A percentile compares a stretch with the other conserved stretches of the same genome.
Conservation (phyloP, 37 sponge, comb jelly and placozoan genomes). For the Axinella damicornis region DNA sequence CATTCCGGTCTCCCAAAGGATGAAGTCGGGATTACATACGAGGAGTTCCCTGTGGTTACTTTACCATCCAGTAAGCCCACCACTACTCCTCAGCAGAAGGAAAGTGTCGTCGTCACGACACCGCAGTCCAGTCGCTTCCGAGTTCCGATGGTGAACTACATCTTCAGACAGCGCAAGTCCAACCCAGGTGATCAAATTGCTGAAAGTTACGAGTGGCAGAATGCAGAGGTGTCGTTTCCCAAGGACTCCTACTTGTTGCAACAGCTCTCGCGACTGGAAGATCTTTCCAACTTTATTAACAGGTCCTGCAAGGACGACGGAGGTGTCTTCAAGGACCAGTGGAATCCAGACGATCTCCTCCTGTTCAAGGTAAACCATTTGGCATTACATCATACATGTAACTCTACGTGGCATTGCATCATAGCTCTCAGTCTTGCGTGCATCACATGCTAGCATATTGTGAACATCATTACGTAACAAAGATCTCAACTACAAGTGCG, state of each 20-base stretch:
- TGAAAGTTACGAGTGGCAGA: conserved; percentile 40
- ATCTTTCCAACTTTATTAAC: conserved; percentile 48
- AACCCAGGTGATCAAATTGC: neutral
- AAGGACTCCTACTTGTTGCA: conserved; percentile 45
- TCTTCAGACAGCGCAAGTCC: conserved; percentile 11
- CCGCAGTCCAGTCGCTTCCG: neutral
- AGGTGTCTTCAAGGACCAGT: conserved; percentile 9
- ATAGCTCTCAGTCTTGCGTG: no score
- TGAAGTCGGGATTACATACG: conserved; percentile 24
- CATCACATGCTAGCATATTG: no score
- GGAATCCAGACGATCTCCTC: conserved; percentile 33
- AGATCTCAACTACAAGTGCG: no score
- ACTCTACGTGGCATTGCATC: no score
- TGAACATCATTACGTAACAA: no score
- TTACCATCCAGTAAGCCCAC: neutral
- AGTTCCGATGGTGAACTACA: neutral
- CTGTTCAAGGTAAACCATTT: conserved; percentile 5
- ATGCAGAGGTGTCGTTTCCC: conserved; percentile 31
- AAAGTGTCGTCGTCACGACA: conserved; percentile 1
- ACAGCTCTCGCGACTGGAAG: conserved; percentile 47
- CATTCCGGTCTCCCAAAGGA: no score
- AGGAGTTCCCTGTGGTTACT: neutral
- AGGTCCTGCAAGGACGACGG: conserved; percentile 61
- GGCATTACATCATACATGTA: neutral
- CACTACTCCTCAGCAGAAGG: neutral